Conservation (phyloP, 2,797 vertebrate genomes). For the Hoplostethus atlanticus region DNA sequence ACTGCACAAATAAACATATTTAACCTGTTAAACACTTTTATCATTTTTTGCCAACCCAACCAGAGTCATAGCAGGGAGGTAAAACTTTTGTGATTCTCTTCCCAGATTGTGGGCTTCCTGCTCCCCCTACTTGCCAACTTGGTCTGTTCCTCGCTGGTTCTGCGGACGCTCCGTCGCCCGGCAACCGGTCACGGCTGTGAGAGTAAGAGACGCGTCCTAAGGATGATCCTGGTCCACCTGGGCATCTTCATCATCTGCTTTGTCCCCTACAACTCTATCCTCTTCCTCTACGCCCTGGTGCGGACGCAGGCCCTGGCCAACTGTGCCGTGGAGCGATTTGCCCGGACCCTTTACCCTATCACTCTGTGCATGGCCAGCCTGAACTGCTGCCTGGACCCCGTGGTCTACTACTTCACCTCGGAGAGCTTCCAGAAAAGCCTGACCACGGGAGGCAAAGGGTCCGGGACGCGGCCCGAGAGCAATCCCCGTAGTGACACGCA, state of each 20-base stretch:
- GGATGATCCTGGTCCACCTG: constrained; percentile 97
- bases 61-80: background rate
- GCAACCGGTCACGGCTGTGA: constrained; percentile 93
- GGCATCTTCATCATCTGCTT: constrained; percentile 98
- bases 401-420: constrained; percentile 97
- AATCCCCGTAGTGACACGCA: constrained; percentile 88
- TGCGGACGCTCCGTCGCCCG: constrained; percentile 93
- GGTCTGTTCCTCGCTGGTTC: constrained; percentile 94
- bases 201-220: constrained; percentile 94
- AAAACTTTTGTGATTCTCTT: constrained; percentile 2
- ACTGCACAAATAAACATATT: background rate
- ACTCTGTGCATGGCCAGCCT: constrained; percentile 94
- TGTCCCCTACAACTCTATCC: constrained; percentile 96
- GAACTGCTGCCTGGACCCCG: constrained; percentile 97
- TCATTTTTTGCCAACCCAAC: background rate
- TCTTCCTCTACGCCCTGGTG: constrained; percentile 96
- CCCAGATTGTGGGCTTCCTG: constrained; percentile 91
- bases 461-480: constrained; percentile 88
- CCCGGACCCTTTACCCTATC: constrained; percentile 94
- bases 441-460: constrained; percentile 86
- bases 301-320: constrained; percentile 93
- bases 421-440: constrained; percentile 98
- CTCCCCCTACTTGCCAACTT: constrained; percentile 94
- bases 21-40: background rate
- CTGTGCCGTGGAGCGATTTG: constrained; percentile 93